phyloP scores from a whole-genome alignment of 2,888 invertebrate species.

The Phasia obesa region DNA sequence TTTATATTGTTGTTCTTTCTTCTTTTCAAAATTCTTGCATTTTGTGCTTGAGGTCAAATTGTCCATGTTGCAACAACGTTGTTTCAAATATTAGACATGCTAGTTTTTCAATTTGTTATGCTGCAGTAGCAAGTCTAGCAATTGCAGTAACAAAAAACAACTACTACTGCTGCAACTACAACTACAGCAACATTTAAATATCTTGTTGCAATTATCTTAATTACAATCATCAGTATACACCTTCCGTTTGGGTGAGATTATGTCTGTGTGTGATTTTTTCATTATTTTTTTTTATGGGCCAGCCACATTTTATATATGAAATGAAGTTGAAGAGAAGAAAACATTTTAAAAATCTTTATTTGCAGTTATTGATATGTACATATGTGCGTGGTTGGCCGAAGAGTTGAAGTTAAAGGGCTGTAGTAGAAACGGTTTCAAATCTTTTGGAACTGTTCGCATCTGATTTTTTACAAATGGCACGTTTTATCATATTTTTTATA shows the following conservation, averaged over 20 bases:
- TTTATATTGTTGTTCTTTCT: conserved; percentile 14
- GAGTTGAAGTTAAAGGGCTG: no score
- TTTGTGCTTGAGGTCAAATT: conserved; percentile 41
- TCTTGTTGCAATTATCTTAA: conserved; percentile 71
- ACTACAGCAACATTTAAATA: conserved; percentile 43
- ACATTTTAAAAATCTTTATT: conserved; percentile 29
- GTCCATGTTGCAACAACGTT: conserved; percentile 41
- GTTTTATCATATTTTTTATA: no score
- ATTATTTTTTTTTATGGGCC: conserved; percentile 39
- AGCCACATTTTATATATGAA: conserved; percentile 37
- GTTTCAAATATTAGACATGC: conserved; percentile 46
- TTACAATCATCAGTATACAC: conserved; percentile 70
- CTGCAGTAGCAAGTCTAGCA: conserved; percentile 45
- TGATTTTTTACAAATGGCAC: background rate
- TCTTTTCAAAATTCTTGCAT: background rate
- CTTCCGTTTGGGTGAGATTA: conserved; percentile 47
- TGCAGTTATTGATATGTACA: conserved; percentile 8
- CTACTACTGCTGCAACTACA: conserved; percentile 4
- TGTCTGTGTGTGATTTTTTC: background rate
- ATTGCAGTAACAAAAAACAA: conserved; percentile 6
- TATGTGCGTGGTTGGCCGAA: background rate
- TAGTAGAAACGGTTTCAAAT: no score
- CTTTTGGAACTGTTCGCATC: background rate
- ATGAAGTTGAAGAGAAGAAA: conserved; percentile 6
- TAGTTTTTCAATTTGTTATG: conserved; percentile 67